A percentile compares a stretch with the other conserved stretches of the same genome.
Conservation (phyloP, 2,113 vertebrate genomes). For the Brachyhypopomus occidentalis region DNA sequence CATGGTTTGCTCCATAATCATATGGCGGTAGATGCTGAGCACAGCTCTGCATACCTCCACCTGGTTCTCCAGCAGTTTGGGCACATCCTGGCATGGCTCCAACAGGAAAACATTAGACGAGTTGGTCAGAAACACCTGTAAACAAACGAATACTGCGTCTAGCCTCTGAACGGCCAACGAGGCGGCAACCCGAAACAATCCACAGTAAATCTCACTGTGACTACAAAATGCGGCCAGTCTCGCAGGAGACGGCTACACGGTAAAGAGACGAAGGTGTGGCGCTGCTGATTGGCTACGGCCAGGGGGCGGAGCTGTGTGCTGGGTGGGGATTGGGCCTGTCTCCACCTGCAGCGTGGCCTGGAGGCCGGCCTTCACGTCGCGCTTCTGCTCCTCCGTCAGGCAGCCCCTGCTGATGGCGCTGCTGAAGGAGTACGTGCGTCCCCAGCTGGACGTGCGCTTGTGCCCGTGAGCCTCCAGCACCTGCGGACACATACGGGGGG, state of each 20-base stretch:
- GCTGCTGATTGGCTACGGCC: no score
- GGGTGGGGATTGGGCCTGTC: no score
- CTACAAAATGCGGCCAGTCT: no score
- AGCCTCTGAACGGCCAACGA: not conserved
- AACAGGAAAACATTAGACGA: slow-evolving; percentile 93
- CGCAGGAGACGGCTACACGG: no score
- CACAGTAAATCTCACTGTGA: no score
- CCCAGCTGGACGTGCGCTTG: slow-evolving; percentile 94
- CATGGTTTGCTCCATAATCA: slow-evolving; percentile 98
- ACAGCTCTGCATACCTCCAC: slow-evolving; percentile 94
- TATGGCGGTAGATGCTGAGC: slow-evolving; percentile 90
- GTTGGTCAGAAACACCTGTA: slow-evolving; percentile 95
- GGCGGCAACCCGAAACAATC: no score
- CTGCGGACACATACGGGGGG: slow-evolving; percentile 52
- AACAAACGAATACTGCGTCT: not conserved
- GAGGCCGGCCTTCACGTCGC: slow-evolving; percentile 85
- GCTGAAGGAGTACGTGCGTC: slow-evolving; percentile 93
- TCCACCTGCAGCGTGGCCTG: slow-evolving; percentile 88
- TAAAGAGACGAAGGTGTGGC: no score
- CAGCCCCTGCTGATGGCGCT: slow-evolving; percentile 93
- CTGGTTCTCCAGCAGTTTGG: slow-evolving; percentile 91
- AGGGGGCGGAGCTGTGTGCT: no score
- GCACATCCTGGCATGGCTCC: slow-evolving; percentile 92
- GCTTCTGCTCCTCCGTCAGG: slow-evolving; percentile 84
- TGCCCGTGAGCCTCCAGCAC: slow-evolving; percentile 79